phyloP scores from a whole-genome alignment of 2,113 vertebrate species.

The Porphyrio hochstetteri region DNA sequence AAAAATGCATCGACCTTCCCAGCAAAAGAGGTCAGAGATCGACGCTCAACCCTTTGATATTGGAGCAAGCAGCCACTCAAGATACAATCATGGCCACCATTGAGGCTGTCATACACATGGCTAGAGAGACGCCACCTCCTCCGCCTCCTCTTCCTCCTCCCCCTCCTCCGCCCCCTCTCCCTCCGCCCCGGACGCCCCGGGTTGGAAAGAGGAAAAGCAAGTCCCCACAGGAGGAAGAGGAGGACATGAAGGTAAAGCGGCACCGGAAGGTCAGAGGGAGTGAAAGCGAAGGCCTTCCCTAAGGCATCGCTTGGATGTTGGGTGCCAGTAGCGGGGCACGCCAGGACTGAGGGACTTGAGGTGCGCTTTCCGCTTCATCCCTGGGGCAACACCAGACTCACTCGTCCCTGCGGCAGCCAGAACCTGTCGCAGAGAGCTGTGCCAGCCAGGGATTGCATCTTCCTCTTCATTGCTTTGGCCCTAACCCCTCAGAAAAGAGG shows the following conservation, averaged over 20 bases:
- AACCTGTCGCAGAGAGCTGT: neutral
- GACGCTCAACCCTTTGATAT: constrained; percentile 79
- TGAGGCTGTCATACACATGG: constrained; percentile 94
- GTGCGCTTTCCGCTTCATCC: neutral
- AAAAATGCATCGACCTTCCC: constrained; percentile 91
- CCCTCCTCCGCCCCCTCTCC: neutral
- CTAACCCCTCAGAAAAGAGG: neutral
- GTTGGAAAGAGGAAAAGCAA: constrained; percentile 78
- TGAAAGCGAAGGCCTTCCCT: constrained; percentile 73
- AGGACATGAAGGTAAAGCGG: constrained; percentile 80
- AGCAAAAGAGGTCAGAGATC: constrained; percentile 84
- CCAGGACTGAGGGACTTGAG: neutral
- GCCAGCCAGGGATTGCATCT: neutral
- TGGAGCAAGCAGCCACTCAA: constrained; percentile 80
- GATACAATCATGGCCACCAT: constrained; percentile 94
- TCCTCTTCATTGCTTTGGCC: constrained; percentile 41
- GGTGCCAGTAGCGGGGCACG: neutral
- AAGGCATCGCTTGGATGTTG: neutral
- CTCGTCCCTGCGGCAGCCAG: constrained; percentile 16
- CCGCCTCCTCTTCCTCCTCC: constrained; percentile 48
- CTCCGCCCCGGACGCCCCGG: constrained; percentile 63
- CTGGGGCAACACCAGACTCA: constrained; percentile 40
- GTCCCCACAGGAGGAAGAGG: constrained; percentile 66
- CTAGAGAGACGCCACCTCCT: constrained; percentile 76
- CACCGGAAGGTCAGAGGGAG: constrained; percentile 81